Base-by-base conservation (phyloP, 1,140 invertebrate species). In the Drosophila orena region DNA sequence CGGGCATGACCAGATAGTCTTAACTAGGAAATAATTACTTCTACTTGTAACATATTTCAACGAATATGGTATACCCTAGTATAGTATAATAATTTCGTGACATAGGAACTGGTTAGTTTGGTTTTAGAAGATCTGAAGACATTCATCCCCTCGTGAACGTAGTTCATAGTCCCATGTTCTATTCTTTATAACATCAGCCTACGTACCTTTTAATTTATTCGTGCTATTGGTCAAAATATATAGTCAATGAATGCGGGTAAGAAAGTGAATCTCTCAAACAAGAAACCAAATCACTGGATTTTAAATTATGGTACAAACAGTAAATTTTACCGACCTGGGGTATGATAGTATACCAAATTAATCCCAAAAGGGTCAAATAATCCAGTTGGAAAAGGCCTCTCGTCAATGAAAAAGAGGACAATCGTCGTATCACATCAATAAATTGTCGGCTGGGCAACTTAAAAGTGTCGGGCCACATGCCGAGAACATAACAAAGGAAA, bases 401-500 rank as follows among this genome's bases (percentile, higher is more conserved):
- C 8, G 15, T 52, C 49, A 52, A 52, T 52, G 30, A 52, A 52
- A 35, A 52, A 20, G 10, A 15, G 15, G 14, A 50, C 47, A 35
- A 50, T 11, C 27, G 47, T 50, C 4, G 27, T 12, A 35, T 50
- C 47, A 35, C 15, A 50, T 35, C 30, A 52, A 52, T 52, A 52
- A 52, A 52, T 52, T 52, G 49, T 52, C 49, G 20, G n/a, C 15
- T 34, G n/a, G 15, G 6, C 30, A 52, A 52, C 47, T 8, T 11
- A 5, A 34, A 30, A 5, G 47, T 30, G 24, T 49, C 49, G 49
- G 30, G n/a, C 49, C 27, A 52, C 49, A 34, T 52, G 49, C 30
- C 10, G 15, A 15, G 49, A 20, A 52, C 49, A 10, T 30, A 52
- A 52, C 49, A 52, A 50, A 35, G 27, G 4, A n/a, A 7, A 52